A percentile compares a stretch with the other conserved stretches of the same genome.
Evolutionary conservation across 2,888 invertebrate genomes (phyloP).

Genomic region (Rhopalosiphum nymphaeae): DNA sequence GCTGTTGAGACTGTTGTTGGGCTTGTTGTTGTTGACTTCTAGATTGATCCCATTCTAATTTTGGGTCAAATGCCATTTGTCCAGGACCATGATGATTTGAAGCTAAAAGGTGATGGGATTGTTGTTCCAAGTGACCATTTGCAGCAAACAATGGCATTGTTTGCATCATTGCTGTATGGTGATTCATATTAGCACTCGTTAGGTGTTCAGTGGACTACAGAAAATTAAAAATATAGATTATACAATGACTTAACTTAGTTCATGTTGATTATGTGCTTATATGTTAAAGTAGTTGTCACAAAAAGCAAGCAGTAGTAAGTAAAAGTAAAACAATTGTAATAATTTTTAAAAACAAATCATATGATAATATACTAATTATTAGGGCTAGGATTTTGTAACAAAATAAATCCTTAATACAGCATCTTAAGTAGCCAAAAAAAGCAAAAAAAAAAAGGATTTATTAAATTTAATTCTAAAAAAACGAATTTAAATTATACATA

Average conservation of each 20-base stretch:
- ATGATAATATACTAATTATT: neutral
- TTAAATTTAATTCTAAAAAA: too few relatives aligned
- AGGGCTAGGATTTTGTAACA: too few relatives aligned
- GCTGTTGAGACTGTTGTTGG: constrained; percentile 61
- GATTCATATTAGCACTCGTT: constrained; percentile 45
- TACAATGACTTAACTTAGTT: neutral
- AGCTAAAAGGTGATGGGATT: constrained; percentile 58
- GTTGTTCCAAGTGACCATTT: constrained; percentile 61
- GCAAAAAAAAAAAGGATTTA: too few relatives aligned
- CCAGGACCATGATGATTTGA: constrained; percentile 56
- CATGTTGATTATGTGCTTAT: neutral
- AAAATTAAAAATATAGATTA: neutral
- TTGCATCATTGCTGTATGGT: constrained; percentile 62
- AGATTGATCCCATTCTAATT: constrained; percentile 64
- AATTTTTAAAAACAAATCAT: neutral
- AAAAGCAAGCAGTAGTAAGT: neutral
- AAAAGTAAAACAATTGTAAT: neutral
- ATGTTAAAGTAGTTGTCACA: neutral
- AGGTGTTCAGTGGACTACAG: constrained; percentile 52
- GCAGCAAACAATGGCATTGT: constrained; percentile 61
- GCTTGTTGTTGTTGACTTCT: constrained; percentile 59
- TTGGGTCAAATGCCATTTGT: constrained; percentile 60
- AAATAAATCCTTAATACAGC: too few relatives aligned
- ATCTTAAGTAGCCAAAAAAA: too few relatives aligned
- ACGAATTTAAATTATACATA: too few relatives aligned